Base-by-base conservation (phyloP, 2,113 vertebrate species). In the Microcebus jonahi region DNA sequence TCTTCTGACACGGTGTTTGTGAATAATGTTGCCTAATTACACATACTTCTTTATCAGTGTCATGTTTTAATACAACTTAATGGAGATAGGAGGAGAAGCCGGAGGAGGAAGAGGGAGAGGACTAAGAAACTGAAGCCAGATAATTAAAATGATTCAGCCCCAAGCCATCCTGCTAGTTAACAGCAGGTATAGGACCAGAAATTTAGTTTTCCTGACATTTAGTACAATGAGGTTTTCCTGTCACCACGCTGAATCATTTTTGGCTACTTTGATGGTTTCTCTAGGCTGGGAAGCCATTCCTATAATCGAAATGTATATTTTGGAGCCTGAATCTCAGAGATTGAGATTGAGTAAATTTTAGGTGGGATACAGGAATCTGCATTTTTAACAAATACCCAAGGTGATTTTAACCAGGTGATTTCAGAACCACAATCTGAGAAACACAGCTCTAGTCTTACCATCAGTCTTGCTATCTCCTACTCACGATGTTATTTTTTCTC, bases 1-100 rank as follows among this genome's bases (percentile, higher is more conserved):
- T 87, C 12, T 0, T 42, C 59, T 95, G 93, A 97, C 79, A 87
- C 75, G 87, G 34, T 92, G n/a, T 93, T 95, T 94, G 73, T 88
- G 89, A 91, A 85, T 90, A 90, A 90, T 29, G n/a, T 6, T 95
- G 86, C 65, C 48, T 95, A 94, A 97, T 97, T 97, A 96, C 61
- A 92, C 93, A 90, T 27, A 90, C 8, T 63, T 92, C 90, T 91
- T 93, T 95, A 87, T 95, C 75, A 80, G 8, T 95, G 88, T 86
- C 91, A 91, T 87, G 86, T 88, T 91, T 91, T 93, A 79, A 91
- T 96, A 73, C 68, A 94, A 90, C 68, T 90, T 96, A 97, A 92
- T 87, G 86, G 34, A 15, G 2, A 50, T 25, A 65, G 39, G 9
- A 89, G 31, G 71, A 84, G 29, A 31, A 75, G 39, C 29, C 48